These are phyloP conservation scores for Poecilia latipinna DNA, from an alignment of 2,113 vertebrate species.

Conservation along the genomic window DNA sequence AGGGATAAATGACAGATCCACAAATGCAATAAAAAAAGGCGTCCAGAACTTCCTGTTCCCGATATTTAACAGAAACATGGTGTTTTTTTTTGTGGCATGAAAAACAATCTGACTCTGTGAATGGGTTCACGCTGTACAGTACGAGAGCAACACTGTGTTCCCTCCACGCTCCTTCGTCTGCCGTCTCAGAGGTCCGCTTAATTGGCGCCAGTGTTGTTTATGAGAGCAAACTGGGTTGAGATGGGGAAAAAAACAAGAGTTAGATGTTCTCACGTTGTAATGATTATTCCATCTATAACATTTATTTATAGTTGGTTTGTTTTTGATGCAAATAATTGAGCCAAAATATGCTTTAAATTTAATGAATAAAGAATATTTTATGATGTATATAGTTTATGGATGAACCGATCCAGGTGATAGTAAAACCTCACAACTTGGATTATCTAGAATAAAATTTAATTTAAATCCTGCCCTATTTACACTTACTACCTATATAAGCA, in stretches of 20 bases:
- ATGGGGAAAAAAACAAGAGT: not conserved
- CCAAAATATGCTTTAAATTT: not conserved
- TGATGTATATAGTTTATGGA: no score
- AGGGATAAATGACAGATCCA: not conserved
- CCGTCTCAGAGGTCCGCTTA: constrained; percentile 19
- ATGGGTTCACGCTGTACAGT: constrained; percentile 42
- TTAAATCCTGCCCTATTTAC: no score
- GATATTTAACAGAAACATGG: constrained; percentile 18
- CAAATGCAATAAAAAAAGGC: not conserved
- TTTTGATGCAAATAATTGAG: not conserved
- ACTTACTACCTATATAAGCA: not conserved
- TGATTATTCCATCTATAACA: not conserved
- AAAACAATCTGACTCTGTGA: constrained; percentile 31
- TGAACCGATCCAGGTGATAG: no score
- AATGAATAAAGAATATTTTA: not conserved
- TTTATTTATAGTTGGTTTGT: not conserved
- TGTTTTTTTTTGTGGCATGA: constrained; percentile 8
- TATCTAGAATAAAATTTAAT: no score
- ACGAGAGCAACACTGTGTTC: constrained; percentile 21
- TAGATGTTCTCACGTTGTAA: not conserved
- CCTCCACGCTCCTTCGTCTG: constrained; percentile 12
- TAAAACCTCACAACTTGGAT: no score
- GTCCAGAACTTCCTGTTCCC: constrained; percentile 31
- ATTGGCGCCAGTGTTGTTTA: constrained; percentile 20
- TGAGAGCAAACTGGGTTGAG: not conserved